phyloP scores from a whole-genome alignment of 2,888 invertebrate genomes.

The Chalcis sispes region DNA sequence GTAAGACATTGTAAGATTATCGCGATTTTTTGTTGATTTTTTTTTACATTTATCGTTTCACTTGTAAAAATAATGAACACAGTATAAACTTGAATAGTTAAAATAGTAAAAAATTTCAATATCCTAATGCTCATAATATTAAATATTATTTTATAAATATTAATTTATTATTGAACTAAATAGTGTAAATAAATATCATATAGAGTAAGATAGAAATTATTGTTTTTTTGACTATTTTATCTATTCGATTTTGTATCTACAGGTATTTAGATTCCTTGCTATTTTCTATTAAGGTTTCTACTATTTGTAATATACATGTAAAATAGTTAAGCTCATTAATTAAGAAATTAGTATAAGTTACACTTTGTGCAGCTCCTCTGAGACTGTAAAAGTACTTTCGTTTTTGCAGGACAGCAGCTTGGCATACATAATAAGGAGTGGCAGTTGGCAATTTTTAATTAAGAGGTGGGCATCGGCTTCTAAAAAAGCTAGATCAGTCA shows the following conservation, averaged over 20 bases:
- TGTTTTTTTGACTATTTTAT: conserved; percentile 6
- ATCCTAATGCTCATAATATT: too few species aligned
- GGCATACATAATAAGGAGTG: conserved; percentile 62
- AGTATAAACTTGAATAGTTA: conserved; percentile 13
- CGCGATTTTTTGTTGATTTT: conserved; percentile 41
- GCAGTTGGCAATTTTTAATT: conserved; percentile 60
- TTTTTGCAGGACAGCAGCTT: conserved; percentile 70
- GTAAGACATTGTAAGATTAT: conserved; percentile 45
- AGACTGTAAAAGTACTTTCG: conserved; percentile 67
- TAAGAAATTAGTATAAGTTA: conserved; percentile 42
- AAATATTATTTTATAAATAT: neutral
- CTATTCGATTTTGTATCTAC: conserved; percentile 27
- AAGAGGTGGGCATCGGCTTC: conserved; percentile 68
- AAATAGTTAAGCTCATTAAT: conserved; percentile 14
- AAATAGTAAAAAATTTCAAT: conserved; percentile 19
- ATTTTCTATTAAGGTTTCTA: conserved; percentile 27
- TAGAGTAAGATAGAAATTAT: neutral
- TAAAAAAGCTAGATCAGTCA: conserved; percentile 40
- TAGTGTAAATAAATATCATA: conserved; percentile 17
- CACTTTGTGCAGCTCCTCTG: conserved; percentile 63
- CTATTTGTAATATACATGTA: conserved; percentile 30
- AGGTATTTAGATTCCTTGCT: conserved; percentile 41
- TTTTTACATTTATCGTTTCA: conserved; percentile 40
- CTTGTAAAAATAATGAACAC: neutral
- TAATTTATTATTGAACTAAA: neutral